Conservation (phyloP, 2,797 vertebrate genomes). For the Xiphorhynchus erythropygius region DNA sequence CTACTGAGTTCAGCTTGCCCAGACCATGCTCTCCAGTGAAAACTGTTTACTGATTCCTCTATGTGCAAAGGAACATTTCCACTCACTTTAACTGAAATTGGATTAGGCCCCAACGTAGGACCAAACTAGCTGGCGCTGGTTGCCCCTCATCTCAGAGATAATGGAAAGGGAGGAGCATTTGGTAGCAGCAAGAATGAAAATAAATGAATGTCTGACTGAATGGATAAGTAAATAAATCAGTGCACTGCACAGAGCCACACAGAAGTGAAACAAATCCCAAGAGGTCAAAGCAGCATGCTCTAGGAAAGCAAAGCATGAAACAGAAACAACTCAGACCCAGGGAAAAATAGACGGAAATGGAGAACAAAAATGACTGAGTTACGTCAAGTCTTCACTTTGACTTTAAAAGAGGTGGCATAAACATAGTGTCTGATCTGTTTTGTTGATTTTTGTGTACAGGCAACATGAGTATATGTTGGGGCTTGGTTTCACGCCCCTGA, state of each 20-base stretch:
- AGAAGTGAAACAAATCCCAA: background rate
- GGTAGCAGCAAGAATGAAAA: background rate
- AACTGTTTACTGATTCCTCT: background rate
- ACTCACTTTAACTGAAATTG: background rate
- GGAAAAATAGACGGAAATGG: background rate
- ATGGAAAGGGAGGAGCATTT: background rate
- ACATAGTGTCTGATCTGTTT: background rate
- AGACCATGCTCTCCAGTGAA: rapidly evolving
- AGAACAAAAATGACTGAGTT: background rate
- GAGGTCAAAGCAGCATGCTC: background rate
- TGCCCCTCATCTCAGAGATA: background rate
- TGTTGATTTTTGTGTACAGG: background rate
- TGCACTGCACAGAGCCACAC: background rate
- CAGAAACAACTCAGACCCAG: background rate
- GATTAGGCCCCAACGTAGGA: background rate
- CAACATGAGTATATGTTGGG: rapidly evolving
- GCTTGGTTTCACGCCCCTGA: background rate
- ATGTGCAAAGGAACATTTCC: background rate
- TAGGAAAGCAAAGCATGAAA: background rate
- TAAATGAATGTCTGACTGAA: background rate
- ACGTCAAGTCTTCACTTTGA: background rate
- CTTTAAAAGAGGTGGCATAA: background rate
- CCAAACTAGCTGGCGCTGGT: background rate
- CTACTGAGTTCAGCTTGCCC: background rate
- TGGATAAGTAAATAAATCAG: background rate